Evolutionary conservation across 23 tunicate genomes (phyloP).

Genomic region (Ascidia mentula): DNA sequence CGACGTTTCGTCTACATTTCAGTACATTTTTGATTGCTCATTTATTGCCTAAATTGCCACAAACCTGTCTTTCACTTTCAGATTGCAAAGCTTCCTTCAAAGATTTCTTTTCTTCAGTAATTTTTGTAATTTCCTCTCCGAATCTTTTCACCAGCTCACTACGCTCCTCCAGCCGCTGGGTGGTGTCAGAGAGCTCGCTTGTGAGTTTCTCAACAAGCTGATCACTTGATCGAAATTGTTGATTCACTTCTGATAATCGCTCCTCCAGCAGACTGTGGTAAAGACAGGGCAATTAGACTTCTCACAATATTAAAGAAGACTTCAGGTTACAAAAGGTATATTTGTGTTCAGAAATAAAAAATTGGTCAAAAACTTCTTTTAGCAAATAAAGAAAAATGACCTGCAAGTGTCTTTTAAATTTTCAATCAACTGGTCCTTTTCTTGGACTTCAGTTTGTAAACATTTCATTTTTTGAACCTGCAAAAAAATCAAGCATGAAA

Average conservation of each 20-base stretch:
- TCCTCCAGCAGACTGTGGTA: conserved; percentile 50
- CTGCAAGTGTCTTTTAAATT: conserved; percentile 46
- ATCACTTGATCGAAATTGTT: conserved; percentile 28
- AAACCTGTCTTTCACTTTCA: conserved; percentile 80
- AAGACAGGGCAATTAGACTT: too few relatives aligned
- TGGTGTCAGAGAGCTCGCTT: conserved; percentile 1
- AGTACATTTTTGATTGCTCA: too few relatives aligned
- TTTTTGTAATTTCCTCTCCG: conserved; percentile 45
- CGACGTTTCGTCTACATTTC: too few relatives aligned
- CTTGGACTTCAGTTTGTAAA: conserved; percentile 50
- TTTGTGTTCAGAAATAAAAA: too few relatives aligned
- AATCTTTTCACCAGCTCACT: conserved; percentile 37
- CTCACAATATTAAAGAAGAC: too few relatives aligned
- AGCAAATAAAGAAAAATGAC: conserved; percentile 22
- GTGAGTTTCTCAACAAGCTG: conserved; percentile 21
- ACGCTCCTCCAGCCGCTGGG: conserved; percentile 33
- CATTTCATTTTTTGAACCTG: conserved; percentile 32
- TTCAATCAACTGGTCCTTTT: conserved; percentile 43
- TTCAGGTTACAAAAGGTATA: too few relatives aligned
- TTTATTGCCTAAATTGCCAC: too few relatives aligned
- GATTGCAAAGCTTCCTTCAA: conserved; percentile 48
- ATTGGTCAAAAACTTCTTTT: too few relatives aligned
- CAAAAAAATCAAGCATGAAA: too few relatives aligned
- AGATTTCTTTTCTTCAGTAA: conserved; percentile 28
- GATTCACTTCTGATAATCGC: conserved; percentile 25